Evolutionary conservation across 2,888 invertebrate genomes (phyloP), one percentile per base, ranked within the genome.

Genomic region (Azorinus chamasolen): DNA sequence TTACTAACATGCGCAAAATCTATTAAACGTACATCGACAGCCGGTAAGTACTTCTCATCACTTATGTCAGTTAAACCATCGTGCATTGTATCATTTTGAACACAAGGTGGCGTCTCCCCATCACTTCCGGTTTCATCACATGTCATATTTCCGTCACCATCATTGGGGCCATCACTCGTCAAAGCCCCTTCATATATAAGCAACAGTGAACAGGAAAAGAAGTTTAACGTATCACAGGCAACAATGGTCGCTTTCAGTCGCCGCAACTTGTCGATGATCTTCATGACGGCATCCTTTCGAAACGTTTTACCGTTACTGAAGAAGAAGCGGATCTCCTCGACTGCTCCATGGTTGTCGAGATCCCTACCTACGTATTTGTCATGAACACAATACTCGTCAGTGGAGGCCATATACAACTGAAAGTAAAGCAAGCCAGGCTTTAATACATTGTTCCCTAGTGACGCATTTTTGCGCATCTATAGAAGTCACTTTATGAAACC

Each of bases 1-100:
- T 68, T 55, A 14, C 97, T 96, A 2, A 97, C 97, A 93, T 98
- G 97, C 71, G 98, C 98, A 94, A 98, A 98, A 94, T 98, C 98
- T 86, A 98, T 98, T 95, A 98, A 96, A 87, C 98, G 95, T 62
- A 98, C 96, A 92, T 98, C 97, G 2, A 92, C 14, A 16, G 14
- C 22, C 4, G 51, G 20, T 24, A 22, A 5, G 27, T 5, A n/a
- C 37, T 2, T 32, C 16, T 46, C 45, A 46, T 6, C n/a, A 27
- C 14, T 37, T 20, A 12, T 6, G 6, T 27, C 50, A 20, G 45
- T 22, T 12, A n/a, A 0, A 20, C 14, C 12, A 8, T 4, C 22
- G 18, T 48, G 14, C 2, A 8, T 16, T n/a, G 37, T 20, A n/a
- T 58, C 45, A 46, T 24, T 43, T 25, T 20, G 18, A 14, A 12